phyloP scores from a whole-genome alignment of 2,113 vertebrate species.

The Euleptes europaea region DNA sequence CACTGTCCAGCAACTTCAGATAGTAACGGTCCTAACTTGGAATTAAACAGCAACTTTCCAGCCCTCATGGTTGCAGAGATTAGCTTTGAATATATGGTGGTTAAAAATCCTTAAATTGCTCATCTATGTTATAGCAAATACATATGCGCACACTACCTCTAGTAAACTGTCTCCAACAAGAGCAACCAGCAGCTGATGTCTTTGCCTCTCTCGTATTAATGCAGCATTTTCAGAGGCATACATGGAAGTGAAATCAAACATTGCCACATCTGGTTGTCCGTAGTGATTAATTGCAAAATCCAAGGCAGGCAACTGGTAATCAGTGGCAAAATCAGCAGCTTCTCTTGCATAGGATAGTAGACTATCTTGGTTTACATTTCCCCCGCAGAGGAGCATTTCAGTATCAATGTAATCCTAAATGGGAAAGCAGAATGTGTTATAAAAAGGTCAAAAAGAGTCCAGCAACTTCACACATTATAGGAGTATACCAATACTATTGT shows the following conservation, averaged over 20 bases:
- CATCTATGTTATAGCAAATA: neutral
- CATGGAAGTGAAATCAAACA: slow-evolving; percentile 99
- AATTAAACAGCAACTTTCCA: neutral
- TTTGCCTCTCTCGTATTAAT: slow-evolving; percentile 87
- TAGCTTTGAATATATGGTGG: neutral
- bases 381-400: slow-evolving; percentile 84
- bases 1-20: neutral
- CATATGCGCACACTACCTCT: slow-evolving; percentile 78
- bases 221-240: slow-evolving; percentile 95
- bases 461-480: no score
- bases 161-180: slow-evolving; percentile 96
- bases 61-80: neutral
- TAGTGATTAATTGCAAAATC: slow-evolving; percentile 95
- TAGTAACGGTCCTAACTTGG: neutral
- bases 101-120: neutral
- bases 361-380: slow-evolving; percentile 93
- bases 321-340: slow-evolving; percentile 95
- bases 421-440: neutral
- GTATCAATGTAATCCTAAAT: slow-evolving; percentile 90
- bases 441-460: no score
- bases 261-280: slow-evolving; percentile 92
- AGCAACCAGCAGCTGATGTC: slow-evolving; percentile 89
- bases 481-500: no score
- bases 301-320: slow-evolving; percentile 93
- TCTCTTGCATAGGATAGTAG: slow-evolving; percentile 92